Evolutionary conservation across 2,797 vertebrate species (phyloP).

Genomic region (Phataginus tricuspis): DNA sequence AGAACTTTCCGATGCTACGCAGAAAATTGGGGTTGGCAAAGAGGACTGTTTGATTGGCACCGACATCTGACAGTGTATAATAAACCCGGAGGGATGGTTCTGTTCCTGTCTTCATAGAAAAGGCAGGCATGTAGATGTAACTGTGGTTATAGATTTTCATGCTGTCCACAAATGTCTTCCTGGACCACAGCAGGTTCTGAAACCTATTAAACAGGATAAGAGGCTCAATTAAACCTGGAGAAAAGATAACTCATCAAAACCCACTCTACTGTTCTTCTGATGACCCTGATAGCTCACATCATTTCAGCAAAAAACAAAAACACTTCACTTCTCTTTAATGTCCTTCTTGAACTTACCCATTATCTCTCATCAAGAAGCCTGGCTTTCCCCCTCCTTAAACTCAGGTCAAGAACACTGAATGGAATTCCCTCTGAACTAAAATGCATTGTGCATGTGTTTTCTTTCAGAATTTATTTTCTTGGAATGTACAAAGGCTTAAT

Average conservation of each 20-base stretch:
- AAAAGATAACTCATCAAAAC: background rate
- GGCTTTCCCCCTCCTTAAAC: background rate
- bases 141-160: constrained; percentile 95
- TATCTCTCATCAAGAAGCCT: background rate
- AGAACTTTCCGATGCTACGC: constrained; percentile 94
- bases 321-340: background rate
- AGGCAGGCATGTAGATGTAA: constrained; percentile 98
- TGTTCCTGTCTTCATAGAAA: constrained; percentile 96
- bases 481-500: constrained; percentile 9
- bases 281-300: background rate
- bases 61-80: constrained; percentile 91
- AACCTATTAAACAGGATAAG: constrained; percentile 87
- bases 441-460: background rate
- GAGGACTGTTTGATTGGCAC: constrained; percentile 94
- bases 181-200: constrained; percentile 96
- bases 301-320: background rate
- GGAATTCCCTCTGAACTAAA: background rate
- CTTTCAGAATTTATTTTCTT: background rate
- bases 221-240: constrained; percentile 39
- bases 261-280: background rate
- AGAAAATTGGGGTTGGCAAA: constrained; percentile 98
- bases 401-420: background rate
- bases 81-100: constrained; percentile 94
- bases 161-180: constrained; percentile 94
- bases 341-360: constrained; percentile 13